Conservation (phyloP, 2,888 invertebrate species). For the Campaea margaritaria region DNA sequence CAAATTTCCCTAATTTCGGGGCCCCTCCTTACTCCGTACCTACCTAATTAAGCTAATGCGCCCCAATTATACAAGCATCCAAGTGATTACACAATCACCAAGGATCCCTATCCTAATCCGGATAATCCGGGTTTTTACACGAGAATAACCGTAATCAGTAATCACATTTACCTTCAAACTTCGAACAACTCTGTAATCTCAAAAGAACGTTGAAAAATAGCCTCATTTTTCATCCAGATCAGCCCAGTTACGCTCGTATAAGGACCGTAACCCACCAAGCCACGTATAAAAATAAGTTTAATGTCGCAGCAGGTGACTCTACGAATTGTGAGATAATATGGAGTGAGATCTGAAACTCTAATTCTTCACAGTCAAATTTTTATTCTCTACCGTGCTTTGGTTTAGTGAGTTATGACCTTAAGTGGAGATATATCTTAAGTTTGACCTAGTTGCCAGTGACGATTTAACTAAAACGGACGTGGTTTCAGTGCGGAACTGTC, state of each 20-base stretch:
- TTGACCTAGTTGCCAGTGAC: slow-evolving; percentile 52
- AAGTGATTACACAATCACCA: slow-evolving; percentile 36
- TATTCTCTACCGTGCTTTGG: background rate
- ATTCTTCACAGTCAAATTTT: background rate
- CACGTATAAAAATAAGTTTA: background rate
- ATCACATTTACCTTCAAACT: slow-evolving; percentile 37
- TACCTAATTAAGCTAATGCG: slow-evolving; percentile 35
- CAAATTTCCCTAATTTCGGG: slow-evolving; percentile 11
- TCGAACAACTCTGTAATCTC: slow-evolving; percentile 46
- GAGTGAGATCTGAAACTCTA: background rate
- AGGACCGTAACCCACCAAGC: slow-evolving; percentile 27
- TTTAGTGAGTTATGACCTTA: slow-evolving; percentile 11
- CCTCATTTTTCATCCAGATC: slow-evolving; percentile 54
- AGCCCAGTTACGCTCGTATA: slow-evolving; percentile 43
- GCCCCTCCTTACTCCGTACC: background rate
- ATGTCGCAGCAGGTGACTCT: background rate
- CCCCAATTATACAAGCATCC: slow-evolving; percentile 36
- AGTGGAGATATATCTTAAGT: slow-evolving; percentile 36
- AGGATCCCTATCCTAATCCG: slow-evolving; percentile 18
- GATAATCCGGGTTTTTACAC: slow-evolving; percentile 24
- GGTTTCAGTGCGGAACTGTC: slow-evolving; percentile 40
- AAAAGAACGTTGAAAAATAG: slow-evolving; percentile 52
- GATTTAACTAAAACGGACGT: slow-evolving; percentile 35
- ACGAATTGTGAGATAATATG: background rate
- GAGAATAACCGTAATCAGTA: slow-evolving; percentile 30